A percentile compares a stretch with the other conserved stretches of the same genome.
phyloP scores from a whole-genome alignment of 92 coral and sea anemone genomes.

The Bergia sp. region DNA sequence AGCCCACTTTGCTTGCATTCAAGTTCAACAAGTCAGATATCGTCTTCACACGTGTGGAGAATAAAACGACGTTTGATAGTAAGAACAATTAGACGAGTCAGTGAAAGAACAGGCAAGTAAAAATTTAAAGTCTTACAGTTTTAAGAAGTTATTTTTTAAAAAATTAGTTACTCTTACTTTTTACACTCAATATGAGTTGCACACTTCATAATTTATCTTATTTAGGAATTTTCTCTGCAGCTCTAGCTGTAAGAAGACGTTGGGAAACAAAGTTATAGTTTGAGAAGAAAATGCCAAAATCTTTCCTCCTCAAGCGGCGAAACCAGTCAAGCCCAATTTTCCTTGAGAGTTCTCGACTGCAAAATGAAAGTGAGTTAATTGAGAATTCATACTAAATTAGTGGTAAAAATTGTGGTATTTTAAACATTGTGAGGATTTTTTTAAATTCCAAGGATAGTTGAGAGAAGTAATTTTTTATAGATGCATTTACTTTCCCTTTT shows the following conservation, averaged over 20 bases:
- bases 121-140: neutral
- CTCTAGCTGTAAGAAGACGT: neutral
- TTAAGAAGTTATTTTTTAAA: neutral
- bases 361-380: constrained; percentile 29
- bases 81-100: constrained; percentile 24
- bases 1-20: constrained; percentile 34
- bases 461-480: neutral
- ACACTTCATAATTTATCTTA: constrained; percentile 13
- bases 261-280: neutral
- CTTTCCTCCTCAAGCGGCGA: constrained; percentile 29
- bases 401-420: neutral
- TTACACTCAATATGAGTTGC: neutral
- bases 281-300: constrained; percentile 27
- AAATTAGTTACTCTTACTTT: neutral
- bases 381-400: neutral
- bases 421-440: neutral
- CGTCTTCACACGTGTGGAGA: constrained; percentile 39
- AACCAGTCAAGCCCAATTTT: constrained; percentile 8
- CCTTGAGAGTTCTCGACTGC: constrained; percentile 12
- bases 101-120: constrained; percentile 49
- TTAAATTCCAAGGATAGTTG: neutral
- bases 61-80: constrained; percentile 17
- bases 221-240: constrained; percentile 11
- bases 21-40: constrained; percentile 43
- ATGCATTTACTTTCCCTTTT: constrained; percentile 36